Evolutionary conservation across 2,113 vertebrate genomes (phyloP), one percentile per base, ranked within the genome.

Genomic region (Halichoeres trimaculatus): DNA sequence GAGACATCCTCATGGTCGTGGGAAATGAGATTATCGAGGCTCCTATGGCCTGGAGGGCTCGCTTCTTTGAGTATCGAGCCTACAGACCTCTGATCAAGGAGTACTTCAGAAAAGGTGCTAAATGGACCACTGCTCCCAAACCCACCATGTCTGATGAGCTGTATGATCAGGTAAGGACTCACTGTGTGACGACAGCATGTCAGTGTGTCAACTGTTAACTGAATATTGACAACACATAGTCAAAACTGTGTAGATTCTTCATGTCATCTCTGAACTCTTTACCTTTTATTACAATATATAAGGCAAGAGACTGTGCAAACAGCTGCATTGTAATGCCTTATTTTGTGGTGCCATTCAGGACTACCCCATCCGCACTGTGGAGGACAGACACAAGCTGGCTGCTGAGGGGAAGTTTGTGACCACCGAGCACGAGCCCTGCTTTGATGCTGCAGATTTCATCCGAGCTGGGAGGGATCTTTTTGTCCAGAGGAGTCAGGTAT

Each of bases 11-110:
- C 8, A 70, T 99, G 36, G 96, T 99, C 20, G 95, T 99, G 79
- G 98, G 98, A 22, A 98, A 98, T 56, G 98, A 99, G 90, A 98
- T 99, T 47, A 99, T 99, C 1, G 98, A 99, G 91, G 98, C 98
- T 0, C 98, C 98, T 0, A 99, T 99, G 98, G 98, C 98, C 0
- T 99, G 98, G 98, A 96, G 98, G 22, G 81, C 98, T 71, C 97
- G 98, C 0, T 99, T 99, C 94, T 99, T 99, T 70, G 98, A 99
- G 86, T 99, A 99, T 83, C 92, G 97, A 19, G 98, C 98, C 0
- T 99, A 99, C 19, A 94, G 98, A 41, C 94, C 93, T 22, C 85
- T 99, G 84, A 99, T 99, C 85, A 99, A 99, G 87, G 97, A 98
- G 43, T 99, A 99, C 82, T 99, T 99, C 91, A 95, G 83, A 43